These are phyloP conservation scores for Coregonus sp. DNA, from an alignment of 2,797 vertebrate species.

Conservation along the genomic window DNA sequence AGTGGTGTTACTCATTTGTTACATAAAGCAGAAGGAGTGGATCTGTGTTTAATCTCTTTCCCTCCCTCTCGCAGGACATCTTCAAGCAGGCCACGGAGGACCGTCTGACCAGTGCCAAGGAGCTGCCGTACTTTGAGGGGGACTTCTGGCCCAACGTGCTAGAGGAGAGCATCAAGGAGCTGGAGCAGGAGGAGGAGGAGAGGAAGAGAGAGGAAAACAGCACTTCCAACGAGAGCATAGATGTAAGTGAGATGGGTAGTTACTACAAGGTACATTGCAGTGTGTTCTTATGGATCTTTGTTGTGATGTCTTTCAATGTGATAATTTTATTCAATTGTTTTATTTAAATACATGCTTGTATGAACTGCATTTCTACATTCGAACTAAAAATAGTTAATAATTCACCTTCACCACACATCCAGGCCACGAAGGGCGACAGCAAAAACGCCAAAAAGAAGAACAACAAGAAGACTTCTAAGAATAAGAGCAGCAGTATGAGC, in stretches of 20 bases:
- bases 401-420: conserved; percentile 6
- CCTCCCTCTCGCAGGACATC: conserved; percentile 80
- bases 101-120: conserved; percentile 95
- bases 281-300: neutral
- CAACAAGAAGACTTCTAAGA: conserved; percentile 83
- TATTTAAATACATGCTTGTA: too few relatives aligned
- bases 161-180: conserved; percentile 98
- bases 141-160: conserved; percentile 99
- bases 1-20: neutral
- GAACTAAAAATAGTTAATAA: neutral
- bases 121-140: conserved; percentile 96
- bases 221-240: conserved; percentile 92
- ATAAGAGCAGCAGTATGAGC: conserved; percentile 88
- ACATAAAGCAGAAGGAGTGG: neutral
- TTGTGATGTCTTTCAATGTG: neutral
- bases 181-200: conserved; percentile 98
- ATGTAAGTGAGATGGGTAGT: conserved; percentile 64
- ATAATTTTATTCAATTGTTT: neutral
- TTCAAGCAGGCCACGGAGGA: conserved; percentile 99
- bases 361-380: too few relatives aligned
- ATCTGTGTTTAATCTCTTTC: neutral
- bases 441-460: conserved; percentile 85
- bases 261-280: neutral
- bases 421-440: conserved; percentile 94
- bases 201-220: conserved; percentile 95